Evolutionary conservation across 2,113 vertebrate genomes (phyloP).

Genomic region (Peromyscus polionotus): DNA sequence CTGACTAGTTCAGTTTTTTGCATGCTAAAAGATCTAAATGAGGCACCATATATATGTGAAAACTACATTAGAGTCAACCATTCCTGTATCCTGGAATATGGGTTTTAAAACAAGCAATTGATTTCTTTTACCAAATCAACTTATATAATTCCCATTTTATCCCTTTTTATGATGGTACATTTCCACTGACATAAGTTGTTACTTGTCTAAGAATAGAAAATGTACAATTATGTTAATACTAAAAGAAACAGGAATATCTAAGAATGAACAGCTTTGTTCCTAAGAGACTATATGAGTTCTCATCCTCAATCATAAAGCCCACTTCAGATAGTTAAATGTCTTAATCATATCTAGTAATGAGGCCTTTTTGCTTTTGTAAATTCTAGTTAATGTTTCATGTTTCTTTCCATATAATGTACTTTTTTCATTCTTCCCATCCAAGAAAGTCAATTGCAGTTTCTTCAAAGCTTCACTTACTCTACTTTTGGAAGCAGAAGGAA

Average conservation of each 20-base stretch:
- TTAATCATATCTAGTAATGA: slow-evolving; percentile 17
- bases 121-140: slow-evolving; percentile 26
- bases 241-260: slow-evolving; percentile 49
- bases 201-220: slow-evolving; percentile 51
- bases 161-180: slow-evolving; percentile 69
- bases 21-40: neutral
- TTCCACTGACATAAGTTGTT: slow-evolving; percentile 67
- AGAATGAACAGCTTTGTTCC: slow-evolving; percentile 47
- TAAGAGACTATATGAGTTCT: neutral
- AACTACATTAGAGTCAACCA: neutral
- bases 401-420: slow-evolving; percentile 7
- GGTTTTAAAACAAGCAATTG: slow-evolving; percentile 35
- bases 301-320: slow-evolving; percentile 14
- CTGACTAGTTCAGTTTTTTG: neutral
- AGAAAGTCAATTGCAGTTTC: slow-evolving; percentile 32
- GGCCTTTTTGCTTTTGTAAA: slow-evolving; percentile 22
- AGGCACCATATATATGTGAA: neutral
- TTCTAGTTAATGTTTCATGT: slow-evolving; percentile 17
- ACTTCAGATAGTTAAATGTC: slow-evolving; percentile 40
- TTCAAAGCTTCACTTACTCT: neutral
- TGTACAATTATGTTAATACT: slow-evolving; percentile 50
- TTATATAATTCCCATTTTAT: slow-evolving; percentile 40
- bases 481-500: neutral
- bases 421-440: neutral
- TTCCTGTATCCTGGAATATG: neutral